phyloP scores from a whole-genome alignment of 2,888 invertebrate species.

The Hedya salicella region DNA sequence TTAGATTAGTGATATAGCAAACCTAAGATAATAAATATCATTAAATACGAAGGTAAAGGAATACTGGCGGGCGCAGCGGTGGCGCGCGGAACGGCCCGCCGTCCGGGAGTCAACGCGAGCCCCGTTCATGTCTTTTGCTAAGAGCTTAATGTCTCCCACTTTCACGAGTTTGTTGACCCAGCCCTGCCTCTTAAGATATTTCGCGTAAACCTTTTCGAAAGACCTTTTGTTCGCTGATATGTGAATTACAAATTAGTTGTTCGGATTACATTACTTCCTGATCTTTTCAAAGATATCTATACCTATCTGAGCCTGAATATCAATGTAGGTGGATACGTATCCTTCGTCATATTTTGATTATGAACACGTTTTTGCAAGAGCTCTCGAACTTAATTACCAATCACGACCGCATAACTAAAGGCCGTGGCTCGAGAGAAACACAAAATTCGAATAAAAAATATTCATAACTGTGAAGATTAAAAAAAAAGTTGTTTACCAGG shows the following conservation, averaged over 20 bases:
- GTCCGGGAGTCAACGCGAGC: slow-evolving; percentile 50
- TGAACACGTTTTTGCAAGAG: slow-evolving; percentile 3
- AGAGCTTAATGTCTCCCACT: slow-evolving; percentile 66
- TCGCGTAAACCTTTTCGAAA: slow-evolving; percentile 25
- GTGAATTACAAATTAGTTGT: background rate
- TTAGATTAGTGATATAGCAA: background rate
- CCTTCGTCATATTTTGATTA: slow-evolving; percentile 4
- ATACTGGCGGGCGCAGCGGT: background rate
- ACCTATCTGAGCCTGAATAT: background rate
- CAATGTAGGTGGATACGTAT: background rate
- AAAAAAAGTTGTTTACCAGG: slow-evolving; percentile 72
- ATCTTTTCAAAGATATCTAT: background rate
- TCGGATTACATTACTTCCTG: background rate
- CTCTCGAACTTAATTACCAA: slow-evolving; percentile 28
- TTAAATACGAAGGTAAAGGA: slow-evolving; percentile 8
- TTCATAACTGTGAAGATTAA: slow-evolving; percentile 71
- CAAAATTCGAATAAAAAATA: slow-evolving; percentile 64
- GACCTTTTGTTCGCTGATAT: background rate
- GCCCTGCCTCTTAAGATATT: slow-evolving; percentile 47
- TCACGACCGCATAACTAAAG: slow-evolving; percentile 23
- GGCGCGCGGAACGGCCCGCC: slow-evolving; percentile 20
- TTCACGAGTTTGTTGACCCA: slow-evolving; percentile 72
- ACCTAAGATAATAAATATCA: too few relatives aligned
- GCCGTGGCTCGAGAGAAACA: slow-evolving; percentile 50
- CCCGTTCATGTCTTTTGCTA: slow-evolving; percentile 82